Evolutionary conservation across 2,888 invertebrate genomes (phyloP), one percentile per base, ranked within the genome.

Genomic region (Synanthedon vespiformis): DNA sequence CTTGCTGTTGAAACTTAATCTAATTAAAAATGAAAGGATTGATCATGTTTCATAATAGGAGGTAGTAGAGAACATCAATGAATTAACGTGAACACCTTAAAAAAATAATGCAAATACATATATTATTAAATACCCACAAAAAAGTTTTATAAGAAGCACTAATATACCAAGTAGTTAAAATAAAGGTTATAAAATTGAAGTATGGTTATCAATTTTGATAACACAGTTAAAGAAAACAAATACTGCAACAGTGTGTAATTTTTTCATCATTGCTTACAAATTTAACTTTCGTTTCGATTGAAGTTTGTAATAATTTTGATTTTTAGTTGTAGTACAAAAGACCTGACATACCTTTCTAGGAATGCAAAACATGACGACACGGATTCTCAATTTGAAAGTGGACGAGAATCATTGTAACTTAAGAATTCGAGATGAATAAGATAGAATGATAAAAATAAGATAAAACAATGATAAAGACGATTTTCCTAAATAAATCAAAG

Each of bases 221-320:
- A 34, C 34, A 34, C 34, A 34, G 34, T 34, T 34, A 10, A 34
- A 34, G 34, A 34, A 34, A 34, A 34, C 34, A 34, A 34, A 34
- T 10, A 34, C 2, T 34, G 34, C 10, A 34, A 34, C 5, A 5
- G 10, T 34, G 34, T 34, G 34, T 34, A 68, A 67, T 72, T 70
- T 61, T 62, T 61, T 58, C 58, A 58, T 34, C 6, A 34, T 34
- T 34, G 34, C 34, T 34, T 2, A 5, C 2, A 34, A 34, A 34
- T 34, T 10, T 34, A 8, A 34, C 34, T 34, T 34, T 5, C 5
- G 22, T 22, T 41, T n/a, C 12, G 13, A 41, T 41, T 41, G 5
- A n/a, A 41, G 11, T 41, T 41, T 10, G n/a, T 41, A n/a, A 41
- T 10, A n/a, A 41, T 41, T 12, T n/a, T 44, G 13, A 44, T n/a